Evolutionary conservation across 2,113 vertebrate genomes (phyloP), one percentile per base, ranked within the genome.

Genomic region (Anguilla japonica): DNA sequence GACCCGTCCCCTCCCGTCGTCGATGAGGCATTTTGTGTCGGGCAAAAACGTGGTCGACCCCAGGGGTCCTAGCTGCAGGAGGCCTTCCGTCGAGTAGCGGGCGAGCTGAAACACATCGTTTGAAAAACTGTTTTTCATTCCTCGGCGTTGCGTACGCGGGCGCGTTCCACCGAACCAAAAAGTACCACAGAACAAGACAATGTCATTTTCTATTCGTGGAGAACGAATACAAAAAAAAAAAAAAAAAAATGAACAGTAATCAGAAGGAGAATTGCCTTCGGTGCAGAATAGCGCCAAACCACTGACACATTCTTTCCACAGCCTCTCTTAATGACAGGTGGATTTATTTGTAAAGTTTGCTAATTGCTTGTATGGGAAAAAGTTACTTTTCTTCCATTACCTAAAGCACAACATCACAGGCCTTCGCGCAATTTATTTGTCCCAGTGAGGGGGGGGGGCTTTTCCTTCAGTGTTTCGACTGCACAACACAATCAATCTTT

Each of bases 1-100:
- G 0, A 93, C 95, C 8, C 97, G 96, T 87, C 96, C 96, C 92
- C 96, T 97, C 80, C 97, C 97, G 0, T 99, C 98, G 0, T 99
- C 98, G 0, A 99, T 91, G 7, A 99, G 96, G 89, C 98, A 99
- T 96, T 98, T 98, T 39, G 98, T 99, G 93, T 99, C 98, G 0
- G 98, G 98, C 91, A 99, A 94, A 83, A 99, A 99, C 71, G 97
- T 97, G 0, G 98, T 99, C 1, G 98, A 99, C 86, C 98, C 98
- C 92, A 99, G 92, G 0, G 98, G 97, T 13, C 98, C 98, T 22
- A 99, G 93, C 94, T 99, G 98, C 84, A 99, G 95, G 43, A 99
- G 95, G 0, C 98, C 98, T 14, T 98, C 97, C 0, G 96, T 95
- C 18, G 98, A 98, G 92, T 99, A 99, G 60, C 98, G 96, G 22